Percentiles rank a stretch among this genome's conserved stretches.
Evolutionary conservation across 2,888 invertebrate genomes (phyloP).

Genomic region (Luffia ferchaultella): DNA sequence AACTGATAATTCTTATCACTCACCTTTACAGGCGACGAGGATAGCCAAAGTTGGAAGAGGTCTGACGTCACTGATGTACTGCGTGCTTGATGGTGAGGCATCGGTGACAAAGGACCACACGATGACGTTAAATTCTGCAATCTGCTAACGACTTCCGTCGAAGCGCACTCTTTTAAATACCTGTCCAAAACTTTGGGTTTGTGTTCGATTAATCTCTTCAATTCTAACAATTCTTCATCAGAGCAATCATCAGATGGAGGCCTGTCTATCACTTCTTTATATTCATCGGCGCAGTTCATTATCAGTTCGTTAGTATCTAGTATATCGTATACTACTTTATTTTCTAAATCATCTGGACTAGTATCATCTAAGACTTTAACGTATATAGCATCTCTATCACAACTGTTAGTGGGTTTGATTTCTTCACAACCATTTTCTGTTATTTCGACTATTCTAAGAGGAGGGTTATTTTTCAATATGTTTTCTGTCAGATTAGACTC

Average conservation of each 20-base stretch:
- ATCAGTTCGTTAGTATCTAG: slow-evolving; percentile 39
- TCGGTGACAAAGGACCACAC: slow-evolving; percentile 52
- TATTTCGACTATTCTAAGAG: slow-evolving; percentile 52
- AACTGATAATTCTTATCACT: slow-evolving; percentile 29
- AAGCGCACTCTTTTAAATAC: slow-evolving; percentile 81
- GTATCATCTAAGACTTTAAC: slow-evolving; percentile 32
- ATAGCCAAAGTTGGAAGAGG: slow-evolving; percentile 85
- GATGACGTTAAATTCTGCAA: slow-evolving; percentile 63
- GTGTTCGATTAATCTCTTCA: slow-evolving; percentile 40
- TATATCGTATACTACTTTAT: slow-evolving; percentile 47
- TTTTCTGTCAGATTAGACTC: slow-evolving; percentile 53
- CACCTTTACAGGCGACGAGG: slow-evolving; percentile 79
- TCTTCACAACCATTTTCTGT: slow-evolving; percentile 57
- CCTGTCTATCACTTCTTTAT: slow-evolving; percentile 45
- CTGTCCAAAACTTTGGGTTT: slow-evolving; percentile 76
- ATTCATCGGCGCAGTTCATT: slow-evolving; percentile 41
- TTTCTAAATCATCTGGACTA: slow-evolving; percentile 45
- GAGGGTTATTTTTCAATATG: slow-evolving; percentile 56
- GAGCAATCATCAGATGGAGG: slow-evolving; percentile 45
- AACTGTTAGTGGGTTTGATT: slow-evolving; percentile 24
- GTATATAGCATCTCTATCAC: slow-evolving; percentile 42
- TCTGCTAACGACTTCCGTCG: slow-evolving; percentile 69
- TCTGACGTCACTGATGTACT: slow-evolving; percentile 84
- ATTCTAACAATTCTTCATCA: slow-evolving; percentile 47
- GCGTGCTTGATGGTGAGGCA: slow-evolving; percentile 59